phyloP scores from a whole-genome alignment of 2,888 invertebrate genomes.

The Ctenicera cuprea region DNA sequence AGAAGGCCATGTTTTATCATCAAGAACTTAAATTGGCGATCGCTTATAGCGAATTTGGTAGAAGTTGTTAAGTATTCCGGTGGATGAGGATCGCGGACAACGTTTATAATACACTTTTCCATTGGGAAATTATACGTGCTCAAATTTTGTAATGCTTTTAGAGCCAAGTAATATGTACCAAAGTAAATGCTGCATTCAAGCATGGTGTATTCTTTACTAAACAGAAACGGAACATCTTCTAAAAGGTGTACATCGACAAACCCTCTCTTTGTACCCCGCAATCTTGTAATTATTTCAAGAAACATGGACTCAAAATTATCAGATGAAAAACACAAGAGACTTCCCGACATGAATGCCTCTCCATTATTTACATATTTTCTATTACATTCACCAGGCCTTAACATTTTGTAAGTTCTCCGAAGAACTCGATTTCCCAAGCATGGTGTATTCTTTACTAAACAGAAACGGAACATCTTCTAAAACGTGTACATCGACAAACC shows the following conservation, averaged over 20 bases:
- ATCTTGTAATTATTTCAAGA: conserved; percentile 77
- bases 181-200: conserved; percentile 87
- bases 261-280: conserved; percentile 73
- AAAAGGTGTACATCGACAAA: neutral
- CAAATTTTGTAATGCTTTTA: conserved; percentile 79
- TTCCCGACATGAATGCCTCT: conserved; percentile 82
- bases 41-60: conserved; percentile 48
- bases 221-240: neutral
- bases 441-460: conserved; percentile 71
- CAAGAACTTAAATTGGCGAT: neutral
- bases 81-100: conserved; percentile 63
- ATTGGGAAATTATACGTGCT: conserved; percentile 78
- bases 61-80: conserved; percentile 69
- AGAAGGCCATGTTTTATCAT: conserved; percentile 71
- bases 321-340: conserved; percentile 82
- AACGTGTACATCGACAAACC: neutral
- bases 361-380: conserved; percentile 72
- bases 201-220: conserved; percentile 75
- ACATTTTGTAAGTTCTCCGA: neutral
- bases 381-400: conserved; percentile 49
- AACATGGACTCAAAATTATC: conserved; percentile 81
- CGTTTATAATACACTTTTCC: conserved; percentile 80
- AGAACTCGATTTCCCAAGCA: conserved; percentile 73
- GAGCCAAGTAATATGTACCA: conserved; percentile 86
- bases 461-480: neutral